These are phyloP conservation scores for Petrocephalus schoutedeni DNA, from an alignment of 2,797 vertebrate species.

Conservation along the genomic window DNA sequence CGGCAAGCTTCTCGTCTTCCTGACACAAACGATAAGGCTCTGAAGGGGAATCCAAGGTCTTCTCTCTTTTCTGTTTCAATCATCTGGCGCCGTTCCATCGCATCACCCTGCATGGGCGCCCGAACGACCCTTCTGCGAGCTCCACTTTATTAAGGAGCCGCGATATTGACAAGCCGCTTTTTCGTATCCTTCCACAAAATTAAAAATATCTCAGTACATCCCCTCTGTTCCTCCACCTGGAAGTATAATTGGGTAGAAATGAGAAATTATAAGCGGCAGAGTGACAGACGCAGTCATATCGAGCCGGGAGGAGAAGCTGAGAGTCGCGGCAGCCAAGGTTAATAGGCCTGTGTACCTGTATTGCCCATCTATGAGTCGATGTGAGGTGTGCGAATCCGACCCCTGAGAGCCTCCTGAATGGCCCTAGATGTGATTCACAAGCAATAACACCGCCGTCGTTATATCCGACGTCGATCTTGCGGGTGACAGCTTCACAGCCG, in stretches of 20 bases:
- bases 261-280: neutral
- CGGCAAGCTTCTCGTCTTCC: neutral
- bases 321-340: neutral
- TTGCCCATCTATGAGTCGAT: neutral
- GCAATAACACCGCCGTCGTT: conserved; percentile 18
- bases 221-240: neutral
- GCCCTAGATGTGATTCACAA: conserved; percentile 11
- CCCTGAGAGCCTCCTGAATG: neutral
- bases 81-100: neutral
- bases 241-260: conserved; percentile 16
- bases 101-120: neutral
- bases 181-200: conserved; percentile 6
- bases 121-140: neutral
- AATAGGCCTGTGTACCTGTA: conserved; percentile 1
- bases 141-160: conserved; percentile 10
- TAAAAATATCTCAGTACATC: neutral
- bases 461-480: conserved; percentile 11
- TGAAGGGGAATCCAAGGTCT: conserved; percentile 4
- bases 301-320: neutral
- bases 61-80: conserved; percentile 12
- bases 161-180: neutral
- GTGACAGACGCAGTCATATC: neutral
- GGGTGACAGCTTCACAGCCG: conserved; percentile 21
- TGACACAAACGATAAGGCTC: neutral
- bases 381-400: neutral